A percentile compares a stretch with the other conserved stretches of the same genome.
These are phyloP conservation scores for Drosophila ercepeae DNA, from an alignment of 1,140 invertebrate genomes.

Conservation along the genomic window DNA sequence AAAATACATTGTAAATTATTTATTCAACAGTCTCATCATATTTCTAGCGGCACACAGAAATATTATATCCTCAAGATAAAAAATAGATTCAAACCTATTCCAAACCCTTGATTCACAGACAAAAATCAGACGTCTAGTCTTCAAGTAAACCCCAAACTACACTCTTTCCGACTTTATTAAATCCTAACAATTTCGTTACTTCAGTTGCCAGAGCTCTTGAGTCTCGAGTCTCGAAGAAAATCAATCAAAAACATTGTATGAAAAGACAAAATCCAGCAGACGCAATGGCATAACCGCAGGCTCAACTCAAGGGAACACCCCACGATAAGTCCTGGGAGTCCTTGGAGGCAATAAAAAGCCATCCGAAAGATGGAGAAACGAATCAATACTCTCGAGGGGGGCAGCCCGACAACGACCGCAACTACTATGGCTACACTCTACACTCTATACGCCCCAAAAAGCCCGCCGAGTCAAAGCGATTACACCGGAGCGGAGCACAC, in stretches of 20 bases:
- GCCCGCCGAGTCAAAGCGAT: conserved; percentile 57
- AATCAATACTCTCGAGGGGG: conserved; percentile 42
- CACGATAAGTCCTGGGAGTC: conserved; percentile 36
- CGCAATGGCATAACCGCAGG: conserved; percentile 33
- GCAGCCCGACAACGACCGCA: conserved; percentile 9
- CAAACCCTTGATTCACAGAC: too few species aligned
- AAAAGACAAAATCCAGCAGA: conserved; percentile 56
- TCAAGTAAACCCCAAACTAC: not conserved
- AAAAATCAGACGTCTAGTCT: not conserved
- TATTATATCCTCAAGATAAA: too few species aligned
- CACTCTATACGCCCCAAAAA: conserved; percentile 9
- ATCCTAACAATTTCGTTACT: conserved; percentile 26
- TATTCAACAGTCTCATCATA: too few species aligned
- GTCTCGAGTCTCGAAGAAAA: conserved; percentile 47
- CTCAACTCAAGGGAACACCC: conserved; percentile 30
- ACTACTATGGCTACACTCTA: not conserved
- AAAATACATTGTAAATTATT: too few species aligned
- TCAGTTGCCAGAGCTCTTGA: conserved; percentile 33
- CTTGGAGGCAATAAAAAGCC: conserved; percentile 32
- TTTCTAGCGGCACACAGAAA: too few species aligned
- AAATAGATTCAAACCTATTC: too few species aligned
- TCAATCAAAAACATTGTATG: conserved; percentile 72
- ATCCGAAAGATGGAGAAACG: conserved; percentile 13
- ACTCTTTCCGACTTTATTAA: conserved; percentile 10
- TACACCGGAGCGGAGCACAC: conserved; percentile 58